Evolutionary conservation across 2,113 vertebrate species (phyloP).

Genomic region (Megaptera novaeangliae): DNA sequence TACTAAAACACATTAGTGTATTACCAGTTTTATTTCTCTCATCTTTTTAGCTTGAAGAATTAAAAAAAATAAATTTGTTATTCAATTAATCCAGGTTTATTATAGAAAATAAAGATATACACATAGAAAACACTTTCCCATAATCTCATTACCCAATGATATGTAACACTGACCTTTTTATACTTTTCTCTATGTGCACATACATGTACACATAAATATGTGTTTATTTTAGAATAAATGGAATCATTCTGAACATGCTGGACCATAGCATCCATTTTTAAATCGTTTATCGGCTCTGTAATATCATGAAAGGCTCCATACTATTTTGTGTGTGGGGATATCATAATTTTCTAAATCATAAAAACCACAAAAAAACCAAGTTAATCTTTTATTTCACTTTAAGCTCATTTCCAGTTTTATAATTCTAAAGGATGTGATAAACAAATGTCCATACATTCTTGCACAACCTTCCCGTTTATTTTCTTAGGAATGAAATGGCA

Average conservation of each 20-base stretch:
- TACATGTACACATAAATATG: background rate
- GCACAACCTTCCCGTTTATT: background rate
- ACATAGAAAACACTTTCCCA: background rate
- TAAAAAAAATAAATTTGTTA: slow-evolving; percentile 28
- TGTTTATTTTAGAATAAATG: background rate
- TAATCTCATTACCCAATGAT: background rate
- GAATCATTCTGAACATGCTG: background rate
- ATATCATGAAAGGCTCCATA: background rate
- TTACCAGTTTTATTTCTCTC: background rate
- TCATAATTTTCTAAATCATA: background rate
- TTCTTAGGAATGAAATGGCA: background rate
- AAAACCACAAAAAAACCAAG: background rate
- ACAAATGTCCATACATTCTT: background rate
- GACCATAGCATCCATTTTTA: background rate
- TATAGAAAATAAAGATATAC: background rate
- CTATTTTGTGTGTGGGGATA: background rate
- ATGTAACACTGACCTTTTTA: background rate
- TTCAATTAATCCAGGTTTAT: background rate
- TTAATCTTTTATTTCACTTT: background rate
- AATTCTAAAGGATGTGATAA: background rate
- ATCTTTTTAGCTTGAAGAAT: background rate
- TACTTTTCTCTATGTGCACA: background rate
- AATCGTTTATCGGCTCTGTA: background rate
- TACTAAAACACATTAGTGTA: background rate
- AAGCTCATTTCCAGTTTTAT: background rate